Conservation (phyloP, 1,140 invertebrate species). For the Harlomillsia oculata region DNA sequence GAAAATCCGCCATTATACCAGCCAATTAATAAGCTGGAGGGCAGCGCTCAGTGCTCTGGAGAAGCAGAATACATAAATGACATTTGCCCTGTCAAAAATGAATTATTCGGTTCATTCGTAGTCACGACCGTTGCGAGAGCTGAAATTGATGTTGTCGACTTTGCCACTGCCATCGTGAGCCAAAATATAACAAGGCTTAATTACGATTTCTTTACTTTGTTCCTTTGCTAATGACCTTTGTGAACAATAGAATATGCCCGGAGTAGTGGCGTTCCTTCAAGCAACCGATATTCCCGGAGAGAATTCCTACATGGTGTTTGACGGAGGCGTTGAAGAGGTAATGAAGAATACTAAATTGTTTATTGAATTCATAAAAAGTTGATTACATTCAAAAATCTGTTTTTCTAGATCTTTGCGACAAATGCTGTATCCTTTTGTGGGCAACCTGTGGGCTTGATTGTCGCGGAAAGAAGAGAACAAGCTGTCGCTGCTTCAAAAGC, state of each 20-base stretch:
- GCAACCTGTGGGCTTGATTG: conserved; percentile 43
- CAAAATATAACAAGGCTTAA: not conserved
- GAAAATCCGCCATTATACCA: conserved; percentile 43
- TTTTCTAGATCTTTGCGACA: conserved; percentile 42
- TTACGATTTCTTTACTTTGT: not conserved
- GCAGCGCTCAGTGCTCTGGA: conserved; percentile 37
- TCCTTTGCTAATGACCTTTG: conserved; percentile 43
- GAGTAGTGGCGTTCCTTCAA: conserved; percentile 40
- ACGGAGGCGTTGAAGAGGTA: conserved; percentile 34
- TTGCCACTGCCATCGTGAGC: conserved; percentile 35
- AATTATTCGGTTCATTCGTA: conserved; percentile 43
- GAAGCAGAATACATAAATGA: conserved; percentile 44
- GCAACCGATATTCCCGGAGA: conserved; percentile 41
- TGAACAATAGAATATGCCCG: conserved; percentile 42
- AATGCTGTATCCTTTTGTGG: conserved; percentile 50
- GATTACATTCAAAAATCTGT: too few species aligned
- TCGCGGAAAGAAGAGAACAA: conserved; percentile 40
- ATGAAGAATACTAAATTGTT: not conserved
- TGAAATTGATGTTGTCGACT: conserved; percentile 36
- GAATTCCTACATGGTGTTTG: conserved; percentile 32
- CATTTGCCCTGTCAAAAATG: conserved; percentile 37
- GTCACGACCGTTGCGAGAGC: conserved; percentile 39
- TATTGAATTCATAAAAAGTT: too few species aligned
- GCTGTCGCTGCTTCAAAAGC: conserved; percentile 40
- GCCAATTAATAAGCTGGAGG: conserved; percentile 43